Evolutionary conservation across 2,888 invertebrate species (phyloP), one percentile per base, ranked within the genome.

Genomic region (Sphinx pinastri): DNA sequence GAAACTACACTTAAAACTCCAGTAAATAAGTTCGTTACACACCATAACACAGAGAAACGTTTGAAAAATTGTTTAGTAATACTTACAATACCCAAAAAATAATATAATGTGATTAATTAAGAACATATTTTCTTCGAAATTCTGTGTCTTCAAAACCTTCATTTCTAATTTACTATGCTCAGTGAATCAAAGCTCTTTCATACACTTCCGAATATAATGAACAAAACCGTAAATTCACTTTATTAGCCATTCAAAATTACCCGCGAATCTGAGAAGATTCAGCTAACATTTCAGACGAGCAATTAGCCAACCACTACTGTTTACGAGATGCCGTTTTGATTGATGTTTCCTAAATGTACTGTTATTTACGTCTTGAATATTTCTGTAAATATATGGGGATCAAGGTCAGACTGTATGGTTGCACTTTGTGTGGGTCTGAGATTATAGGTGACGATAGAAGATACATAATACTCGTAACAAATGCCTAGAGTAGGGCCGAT

Each of bases 341-440:
- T 77, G 79, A 78, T 77, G 76, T 77, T 79, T 77, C 76, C 76
- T 74, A 76, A 75, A 60, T 71, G 63, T 73, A 71, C 71, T 72
- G 54, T 59, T 70, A 72, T 68, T 70, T 67, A 38, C 47, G 69
- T 60, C 16, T 55, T 51, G 38, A 68, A 71, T 57, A 60, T 67
- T 58, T 67, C 68, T 51, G 68, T 71, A 68, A 70, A 68, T 66
- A 68, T 72, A 66, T 69, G 38, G 38, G 38, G 59, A 60, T 60
- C 68, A 68, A 47, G 68, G 54, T 47, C 54, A 25, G 25, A 25
- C 25, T 13, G 11, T 13, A 19, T 25, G 57, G 57, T 13, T 57
- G 57, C 25, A 2, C 0, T 2, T 31, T 12, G 57, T 16, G 60
- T 60, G 60, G 60, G 47, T 45, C 60, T 16, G 5, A n/a, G n/a